These are phyloP conservation scores for Maniola hyperantus DNA, from an alignment of 2,888 invertebrate genomes.

Conservation along the genomic window DNA sequence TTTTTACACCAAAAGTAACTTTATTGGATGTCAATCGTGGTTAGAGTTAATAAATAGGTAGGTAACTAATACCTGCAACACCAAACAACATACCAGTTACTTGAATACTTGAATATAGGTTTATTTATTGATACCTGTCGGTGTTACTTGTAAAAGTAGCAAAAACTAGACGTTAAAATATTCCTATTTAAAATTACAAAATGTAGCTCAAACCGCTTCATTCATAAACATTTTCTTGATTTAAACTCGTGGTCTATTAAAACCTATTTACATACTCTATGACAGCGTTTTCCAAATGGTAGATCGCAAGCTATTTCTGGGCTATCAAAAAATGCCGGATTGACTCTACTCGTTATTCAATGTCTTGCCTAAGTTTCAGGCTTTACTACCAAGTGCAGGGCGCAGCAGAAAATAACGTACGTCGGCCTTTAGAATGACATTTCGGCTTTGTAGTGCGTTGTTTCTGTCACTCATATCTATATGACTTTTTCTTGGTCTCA, in stretches of 20 bases:
- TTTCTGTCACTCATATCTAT: no score
- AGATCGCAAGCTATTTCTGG: neutral
- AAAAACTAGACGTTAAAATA: slow-evolving; percentile 13
- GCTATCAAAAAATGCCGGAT: neutral
- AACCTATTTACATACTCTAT: neutral
- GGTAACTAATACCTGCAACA: no score
- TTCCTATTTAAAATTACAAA: slow-evolving; percentile 8
- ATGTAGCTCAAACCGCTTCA: slow-evolving; percentile 16
- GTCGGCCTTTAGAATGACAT: no score
- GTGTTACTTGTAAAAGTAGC: slow-evolving; percentile 7
- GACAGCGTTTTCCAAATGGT: slow-evolving; percentile 3
- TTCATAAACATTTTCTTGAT: slow-evolving; percentile 18
- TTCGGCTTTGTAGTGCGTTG: no score
- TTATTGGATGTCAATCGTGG: neutral
- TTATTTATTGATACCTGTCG: slow-evolving; percentile 4
- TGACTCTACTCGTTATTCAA: no score
- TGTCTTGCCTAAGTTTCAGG: no score
- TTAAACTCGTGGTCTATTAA: slow-evolving; percentile 12
- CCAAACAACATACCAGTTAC: neutral
- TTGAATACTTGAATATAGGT: neutral
- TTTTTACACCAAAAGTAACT: neutral
- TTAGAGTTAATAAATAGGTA: neutral
- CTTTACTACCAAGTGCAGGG: no score
- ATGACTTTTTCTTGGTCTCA: no score
- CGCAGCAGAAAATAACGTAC: no score